These are phyloP conservation scores for Rhodinocichla rosea DNA, from an alignment of 2,113 vertebrate genomes.

Conservation along the genomic window DNA sequence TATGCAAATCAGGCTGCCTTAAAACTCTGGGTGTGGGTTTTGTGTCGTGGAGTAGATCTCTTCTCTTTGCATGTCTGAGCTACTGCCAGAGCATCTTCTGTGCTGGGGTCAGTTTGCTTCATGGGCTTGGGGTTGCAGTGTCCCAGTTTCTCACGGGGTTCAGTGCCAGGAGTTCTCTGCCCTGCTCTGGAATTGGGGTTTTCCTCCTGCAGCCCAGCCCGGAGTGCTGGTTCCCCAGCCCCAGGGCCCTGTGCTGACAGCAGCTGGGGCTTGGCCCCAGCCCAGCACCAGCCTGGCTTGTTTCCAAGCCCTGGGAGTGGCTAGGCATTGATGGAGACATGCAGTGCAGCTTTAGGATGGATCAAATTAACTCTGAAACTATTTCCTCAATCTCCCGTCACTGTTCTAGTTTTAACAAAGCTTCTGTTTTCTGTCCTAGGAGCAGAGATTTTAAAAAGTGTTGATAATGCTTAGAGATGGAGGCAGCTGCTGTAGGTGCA, in stretches of 20 bases:
- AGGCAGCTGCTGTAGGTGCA: neutral
- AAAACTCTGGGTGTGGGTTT: neutral
- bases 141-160: fast-evolving
- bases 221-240: neutral
- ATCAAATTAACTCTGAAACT: neutral
- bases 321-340: neutral
- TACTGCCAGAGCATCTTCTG: neutral
- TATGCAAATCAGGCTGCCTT: neutral
- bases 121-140: neutral
- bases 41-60: neutral
- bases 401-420: neutral
- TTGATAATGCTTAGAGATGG: neutral
- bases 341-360: neutral
- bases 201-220: neutral
- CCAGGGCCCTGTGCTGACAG: fast-evolving
- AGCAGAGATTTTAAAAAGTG: neutral
- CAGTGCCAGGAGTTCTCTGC: neutral
- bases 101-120: neutral
- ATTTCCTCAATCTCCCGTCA: fast-evolving
- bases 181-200: neutral
- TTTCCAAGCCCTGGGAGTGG: neutral
- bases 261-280: fast-evolving
- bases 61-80: neutral
- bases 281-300: fast-evolving
- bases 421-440: neutral